These are phyloP conservation scores for Bombus huntii DNA, from an alignment of 1,140 invertebrate species.

Conservation along the genomic window DNA sequence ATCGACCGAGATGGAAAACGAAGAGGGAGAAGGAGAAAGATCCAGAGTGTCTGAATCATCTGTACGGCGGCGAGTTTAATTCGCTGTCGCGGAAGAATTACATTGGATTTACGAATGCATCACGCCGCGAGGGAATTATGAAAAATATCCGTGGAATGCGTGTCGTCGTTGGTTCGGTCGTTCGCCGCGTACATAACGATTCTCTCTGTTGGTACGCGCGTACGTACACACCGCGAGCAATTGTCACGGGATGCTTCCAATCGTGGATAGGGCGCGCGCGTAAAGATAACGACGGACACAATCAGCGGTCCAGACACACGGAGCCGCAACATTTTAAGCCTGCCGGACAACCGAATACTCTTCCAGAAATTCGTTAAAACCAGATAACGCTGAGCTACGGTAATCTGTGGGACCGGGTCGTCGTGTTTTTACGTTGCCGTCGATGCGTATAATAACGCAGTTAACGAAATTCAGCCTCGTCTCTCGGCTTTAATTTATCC, in stretches of 20 bases:
- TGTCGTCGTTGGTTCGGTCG: constrained; percentile 7
- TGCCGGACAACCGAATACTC: constrained; percentile 6
- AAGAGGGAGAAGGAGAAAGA: not conserved
- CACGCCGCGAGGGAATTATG: constrained; percentile 17
- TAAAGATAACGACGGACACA: constrained; percentile 39
- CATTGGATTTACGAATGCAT: constrained; percentile 24
- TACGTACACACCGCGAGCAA: constrained; percentile 25
- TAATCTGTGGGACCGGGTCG: constrained; percentile 16
- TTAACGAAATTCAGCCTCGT: not conserved
- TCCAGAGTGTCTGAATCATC: not conserved
- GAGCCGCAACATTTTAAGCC: constrained; percentile 17
- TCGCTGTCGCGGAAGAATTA: constrained; percentile 26
- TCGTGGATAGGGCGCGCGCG: not conserved
- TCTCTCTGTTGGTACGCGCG: not conserved
- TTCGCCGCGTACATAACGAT: not conserved
- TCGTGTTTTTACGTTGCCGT: not conserved
- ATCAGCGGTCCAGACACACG: constrained; percentile 10
- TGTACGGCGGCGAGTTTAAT: constrained; percentile 12
- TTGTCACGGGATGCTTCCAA: constrained; percentile 38
- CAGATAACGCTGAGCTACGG: constrained; percentile 22
- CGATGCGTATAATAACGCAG: constrained; percentile 25
- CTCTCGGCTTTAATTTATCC: not conserved
- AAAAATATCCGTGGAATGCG: constrained; percentile 43
- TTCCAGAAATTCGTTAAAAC: constrained; percentile 46
- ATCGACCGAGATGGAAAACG: not conserved